Base-by-base conservation (phyloP, 2,113 vertebrate species). In the Fregetta grallaria region DNA sequence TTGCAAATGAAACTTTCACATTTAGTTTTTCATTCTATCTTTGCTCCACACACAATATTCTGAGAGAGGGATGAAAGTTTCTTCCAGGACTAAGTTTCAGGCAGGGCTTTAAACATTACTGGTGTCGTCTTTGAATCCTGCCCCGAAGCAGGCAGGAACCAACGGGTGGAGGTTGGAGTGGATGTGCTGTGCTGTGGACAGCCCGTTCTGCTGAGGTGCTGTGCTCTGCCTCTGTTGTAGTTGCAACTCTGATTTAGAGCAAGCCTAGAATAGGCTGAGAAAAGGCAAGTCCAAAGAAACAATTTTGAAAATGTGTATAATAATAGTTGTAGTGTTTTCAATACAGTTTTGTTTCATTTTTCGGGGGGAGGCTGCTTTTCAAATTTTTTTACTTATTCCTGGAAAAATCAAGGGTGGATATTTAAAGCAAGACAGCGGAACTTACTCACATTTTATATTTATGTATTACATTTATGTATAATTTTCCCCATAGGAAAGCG, bases 111-210 rank as follows among this genome's bases (percentile, higher is more conserved):
- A 72, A 62, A 25, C 18, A 10, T 73, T 30, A 16, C 52, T 36
- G 40, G 27, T 80, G 27, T 50, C 8, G 18, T 23, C n/a, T 38
- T 70, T n/a, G 79, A 59, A 52, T 66, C 56, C 56, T 58, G 27
- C 56, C 76, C 55, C 40, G 47, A 55, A 61, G 47, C 62, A 38
- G 66, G 7, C 9, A 26, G 40, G 44, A 36, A 30, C 17, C 7
- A 8, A 23, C 0, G 0, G 56, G 34, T n/a, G n/a, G 36, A 81
- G 36, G 56, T 3, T 62, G 61, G 42, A 50, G 32, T 1, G 1
- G 38, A 15, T 15, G 20, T 3, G 11, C 15, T 22, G 38, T 71
- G 66, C 68, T 34, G 8, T 47, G 32, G 55, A 42, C 26, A 63
- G 47, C 30, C 70, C 3, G 1, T 56, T 36, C 30, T 49, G 62